Conservation (phyloP, 2,888 invertebrate species). For the Fragum fragum region DNA sequence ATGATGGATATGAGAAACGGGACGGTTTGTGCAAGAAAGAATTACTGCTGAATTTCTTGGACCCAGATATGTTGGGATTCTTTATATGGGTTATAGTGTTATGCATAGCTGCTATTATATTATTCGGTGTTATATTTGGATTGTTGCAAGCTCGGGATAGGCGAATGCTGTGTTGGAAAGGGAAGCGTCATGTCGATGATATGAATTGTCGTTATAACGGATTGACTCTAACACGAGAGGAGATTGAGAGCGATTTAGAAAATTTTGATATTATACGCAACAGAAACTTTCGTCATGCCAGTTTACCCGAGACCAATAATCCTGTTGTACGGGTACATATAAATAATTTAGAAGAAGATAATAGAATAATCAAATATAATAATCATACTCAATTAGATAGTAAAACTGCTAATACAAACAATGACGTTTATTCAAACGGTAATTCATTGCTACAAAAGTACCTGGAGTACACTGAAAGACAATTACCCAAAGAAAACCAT, state of each 20-base stretch:
- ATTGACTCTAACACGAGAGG: slow-evolving; percentile 68
- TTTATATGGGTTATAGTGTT: slow-evolving; percentile 82
- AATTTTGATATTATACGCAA: slow-evolving; percentile 67
- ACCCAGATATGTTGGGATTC: slow-evolving; percentile 81
- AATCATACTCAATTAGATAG: slow-evolving; percentile 15
- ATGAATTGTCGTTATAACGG: slow-evolving; percentile 78
- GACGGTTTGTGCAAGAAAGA: slow-evolving; percentile 76
- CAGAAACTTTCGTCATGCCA: slow-evolving; percentile 63
- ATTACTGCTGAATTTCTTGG: slow-evolving; percentile 81
- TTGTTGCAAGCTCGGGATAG: slow-evolving; percentile 79
- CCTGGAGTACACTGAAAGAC: slow-evolving; percentile 24
- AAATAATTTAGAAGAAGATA: slow-evolving; percentile 52
- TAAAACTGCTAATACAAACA: slow-evolving; percentile 17
- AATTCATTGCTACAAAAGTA: slow-evolving; percentile 22
- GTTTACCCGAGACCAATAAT: slow-evolving; percentile 61
- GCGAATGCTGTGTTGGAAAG: slow-evolving; percentile 78
- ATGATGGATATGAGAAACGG: slow-evolving; percentile 70
- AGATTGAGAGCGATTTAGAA: slow-evolving; percentile 69
- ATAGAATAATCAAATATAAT: slow-evolving; percentile 5
- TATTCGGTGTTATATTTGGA: slow-evolving; percentile 80
- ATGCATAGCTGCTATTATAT: slow-evolving; percentile 79
- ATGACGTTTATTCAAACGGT: slow-evolving; percentile 24
- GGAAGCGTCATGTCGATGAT: slow-evolving; percentile 71
- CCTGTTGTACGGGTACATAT: slow-evolving; percentile 55
- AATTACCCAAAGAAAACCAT: slow-evolving; percentile 30